Conservation (phyloP, 2,888 invertebrate species). For the Autographa pulchrina region DNA sequence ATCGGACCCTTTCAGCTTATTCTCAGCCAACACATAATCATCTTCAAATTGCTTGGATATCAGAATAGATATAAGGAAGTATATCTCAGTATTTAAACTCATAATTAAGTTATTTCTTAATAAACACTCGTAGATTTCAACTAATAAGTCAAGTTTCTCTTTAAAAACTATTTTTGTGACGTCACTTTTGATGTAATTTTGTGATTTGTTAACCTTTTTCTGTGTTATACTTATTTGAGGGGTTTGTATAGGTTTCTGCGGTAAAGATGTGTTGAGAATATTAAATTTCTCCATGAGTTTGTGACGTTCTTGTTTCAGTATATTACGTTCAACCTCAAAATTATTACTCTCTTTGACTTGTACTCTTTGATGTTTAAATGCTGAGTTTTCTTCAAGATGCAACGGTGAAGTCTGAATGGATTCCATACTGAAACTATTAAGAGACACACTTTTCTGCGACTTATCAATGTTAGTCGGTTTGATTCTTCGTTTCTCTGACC, state of each 20-base stretch:
- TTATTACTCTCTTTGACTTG: slow-evolving; percentile 75
- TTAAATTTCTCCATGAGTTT: slow-evolving; percentile 86
- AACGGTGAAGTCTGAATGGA: slow-evolving; percentile 75
- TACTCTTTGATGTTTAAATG: slow-evolving; percentile 77
- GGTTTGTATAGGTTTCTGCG: slow-evolving; percentile 66
- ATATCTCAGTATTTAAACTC: slow-evolving; percentile 91
- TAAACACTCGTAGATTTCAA: slow-evolving; percentile 89
- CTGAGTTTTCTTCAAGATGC: slow-evolving; percentile 77
- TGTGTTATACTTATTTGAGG: slow-evolving; percentile 79
- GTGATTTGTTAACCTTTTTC: slow-evolving; percentile 68
- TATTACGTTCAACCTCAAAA: slow-evolving; percentile 81
- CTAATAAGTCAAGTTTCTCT: slow-evolving; percentile 87
- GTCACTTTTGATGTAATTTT: slow-evolving; percentile 78
- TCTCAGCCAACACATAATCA: slow-evolving; percentile 70
- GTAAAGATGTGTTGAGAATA: slow-evolving; percentile 73
- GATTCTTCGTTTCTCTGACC: slow-evolving; percentile 81
- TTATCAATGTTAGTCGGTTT: slow-evolving; percentile 87
- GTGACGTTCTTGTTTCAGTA: slow-evolving; percentile 82
- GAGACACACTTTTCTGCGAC: slow-evolving; percentile 75
- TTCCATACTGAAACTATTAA: slow-evolving; percentile 79
- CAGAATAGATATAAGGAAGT: slow-evolving; percentile 91
- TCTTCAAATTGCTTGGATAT: slow-evolving; percentile 84
- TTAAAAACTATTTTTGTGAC: slow-evolving; percentile 82
- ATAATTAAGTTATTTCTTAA: slow-evolving; percentile 90
- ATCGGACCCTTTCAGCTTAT: slow-evolving; percentile 65